Base-by-base conservation (phyloP, 2,888 invertebrate genomes). In the Synergus gifuensis region DNA sequence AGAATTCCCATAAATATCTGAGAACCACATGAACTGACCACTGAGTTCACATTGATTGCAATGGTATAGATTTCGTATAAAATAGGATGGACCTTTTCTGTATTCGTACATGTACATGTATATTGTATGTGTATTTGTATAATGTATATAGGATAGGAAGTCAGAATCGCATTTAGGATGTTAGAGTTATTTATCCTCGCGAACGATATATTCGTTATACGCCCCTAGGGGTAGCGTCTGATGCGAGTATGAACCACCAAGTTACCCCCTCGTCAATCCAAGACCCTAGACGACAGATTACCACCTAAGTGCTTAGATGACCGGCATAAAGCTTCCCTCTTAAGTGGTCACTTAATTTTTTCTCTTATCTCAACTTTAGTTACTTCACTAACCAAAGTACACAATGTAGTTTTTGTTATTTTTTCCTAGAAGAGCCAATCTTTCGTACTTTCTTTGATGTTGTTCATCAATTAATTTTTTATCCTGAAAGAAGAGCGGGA, bases 21-120 rank as follows among this genome's bases (percentile, higher is more conserved):
- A 83, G 85, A 84, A 87, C 86, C 87, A 82, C 88, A 86, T 85
- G 85, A 85, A 88, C 85, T 88, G 87, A 88, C 88, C 87, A 77
- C 88, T 58, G 79, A 83, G 78, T 83, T 60, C 76, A 60, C 64
- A 77, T 63, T 76, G 78, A 28, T 76, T n/a, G 42, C 73, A 18
- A 11, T 73, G 78, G 79, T 78, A 78, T 78, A 62, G 76, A 49
- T 63, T n/a, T 78, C 40, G 54, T n/a, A 64, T 82, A 79, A 81
- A 83, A 81, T 77, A 82, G 76, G 12, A 36, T 28, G 49, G 16
- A 73, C 22, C 49, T 28, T 28, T 69, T 69, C 69, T 69, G 1
- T 46, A 44, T 54, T 16, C 44, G 11, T 67, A 16, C 22, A 14
- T 22, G 22, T 49, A n/a, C 3, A 66, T 36, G 44, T 64, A 78